A percentile compares a stretch with the other conserved stretches of the same genome.
Conservation (phyloP, 1,140 invertebrate genomes). For the Penaeus japonicus region DNA sequence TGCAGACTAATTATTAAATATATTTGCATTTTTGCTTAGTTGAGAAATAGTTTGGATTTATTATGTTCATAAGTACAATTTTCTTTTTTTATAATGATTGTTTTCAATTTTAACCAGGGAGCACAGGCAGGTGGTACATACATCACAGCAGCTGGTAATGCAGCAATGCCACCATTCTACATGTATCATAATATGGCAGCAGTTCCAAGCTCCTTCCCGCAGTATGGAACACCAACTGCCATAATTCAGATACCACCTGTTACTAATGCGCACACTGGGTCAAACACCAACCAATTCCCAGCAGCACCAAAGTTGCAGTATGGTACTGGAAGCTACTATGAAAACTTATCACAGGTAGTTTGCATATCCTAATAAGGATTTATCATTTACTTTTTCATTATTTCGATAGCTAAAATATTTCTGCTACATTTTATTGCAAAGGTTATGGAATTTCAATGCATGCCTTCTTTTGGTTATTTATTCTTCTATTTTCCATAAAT, state of each 20-base stretch:
- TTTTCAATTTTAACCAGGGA: slow-evolving; percentile 62
- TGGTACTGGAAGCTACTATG: slow-evolving; percentile 57
- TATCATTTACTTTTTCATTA: not conserved
- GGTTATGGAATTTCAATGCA: too few species aligned
- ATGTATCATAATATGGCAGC: slow-evolving; percentile 68
- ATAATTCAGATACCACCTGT: slow-evolving; percentile 58
- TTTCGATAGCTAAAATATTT: not conserved
- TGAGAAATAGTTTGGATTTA: too few species aligned
- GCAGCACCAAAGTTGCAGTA: slow-evolving; percentile 55
- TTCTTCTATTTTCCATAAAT: slow-evolving; percentile 59
- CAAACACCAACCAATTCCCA: slow-evolving; percentile 58
- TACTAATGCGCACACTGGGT: slow-evolving; percentile 53
- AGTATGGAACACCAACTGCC: slow-evolving; percentile 73
- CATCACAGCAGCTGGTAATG: slow-evolving; percentile 68
- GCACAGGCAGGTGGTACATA: slow-evolving; percentile 63
- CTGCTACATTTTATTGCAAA: too few species aligned
- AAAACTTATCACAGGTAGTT: slow-evolving; percentile 56
- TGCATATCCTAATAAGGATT: slow-evolving; percentile 61
- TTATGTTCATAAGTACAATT: not conserved
- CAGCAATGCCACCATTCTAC: slow-evolving; percentile 72
- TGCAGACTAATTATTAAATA: too few species aligned
- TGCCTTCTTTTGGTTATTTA: too few species aligned
- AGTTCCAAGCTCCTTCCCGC: slow-evolving; percentile 74
- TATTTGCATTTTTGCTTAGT: too few species aligned
- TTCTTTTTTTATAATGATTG: not conserved